Evolutionary conservation across 2,888 invertebrate species (phyloP), one percentile per base, ranked within the genome.

Genomic region (Chymomyza fuscimana): DNA sequence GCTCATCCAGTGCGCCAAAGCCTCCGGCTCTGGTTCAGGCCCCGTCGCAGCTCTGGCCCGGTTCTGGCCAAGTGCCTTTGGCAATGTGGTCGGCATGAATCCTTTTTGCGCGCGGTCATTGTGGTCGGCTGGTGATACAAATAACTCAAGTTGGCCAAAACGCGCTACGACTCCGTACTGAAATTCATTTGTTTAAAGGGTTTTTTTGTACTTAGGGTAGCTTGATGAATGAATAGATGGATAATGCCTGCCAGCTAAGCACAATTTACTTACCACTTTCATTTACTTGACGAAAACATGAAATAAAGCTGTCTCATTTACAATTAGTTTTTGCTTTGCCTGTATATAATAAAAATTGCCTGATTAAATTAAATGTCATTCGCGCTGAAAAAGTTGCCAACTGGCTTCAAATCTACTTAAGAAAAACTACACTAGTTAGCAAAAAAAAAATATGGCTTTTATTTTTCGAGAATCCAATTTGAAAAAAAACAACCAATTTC

Each of bases 181-280:
- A 36, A 36, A 46, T 46, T 46, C 40, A 46, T 46, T 46, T 46
- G 40, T 46, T 46, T 46, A 12, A 46, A 12, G 40, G 40, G 12
- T 7, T 46, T 12, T 46, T 12, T 46, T 12, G 40, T 46, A 12
- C 40, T 46, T 46, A 12, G 12, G 3, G 40, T 12, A 10, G 12
- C 80, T 87, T 78, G 72, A 71, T 84, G 84, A 46, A 86, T 87
- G 88, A 85, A 88, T 85, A 85, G 86, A 88, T 86, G 85, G 84
- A 80, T 32, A 7, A 32, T 32, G 77, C 76, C 76, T 12, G 40
- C 12, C 40, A 46, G 40, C 73, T 68, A 65, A 68, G 70, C 71
- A 74, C 73, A 77, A 78, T 77, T 81, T 46, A 46, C 12, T 46
- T 77, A 87, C 80, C 82, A 87, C 84, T 83, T 77, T 81, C 81